Evolutionary conservation across 2,797 vertebrate genomes (phyloP).

Genomic region (Limosa lapponica): DNA sequence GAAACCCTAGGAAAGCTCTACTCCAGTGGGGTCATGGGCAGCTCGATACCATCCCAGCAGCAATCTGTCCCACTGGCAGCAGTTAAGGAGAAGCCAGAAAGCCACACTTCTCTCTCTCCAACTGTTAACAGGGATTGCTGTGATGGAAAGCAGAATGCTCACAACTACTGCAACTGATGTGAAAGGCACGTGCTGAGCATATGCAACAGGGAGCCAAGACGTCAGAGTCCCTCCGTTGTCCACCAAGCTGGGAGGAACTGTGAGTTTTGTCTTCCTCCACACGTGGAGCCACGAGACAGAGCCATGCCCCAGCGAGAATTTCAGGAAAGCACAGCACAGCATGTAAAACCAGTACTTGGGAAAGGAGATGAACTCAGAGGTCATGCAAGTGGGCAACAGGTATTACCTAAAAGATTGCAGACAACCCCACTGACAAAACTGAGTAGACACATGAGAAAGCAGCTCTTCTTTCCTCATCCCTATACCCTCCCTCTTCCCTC

Average conservation of each 20-base stretch:
- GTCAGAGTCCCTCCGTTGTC: not conserved
- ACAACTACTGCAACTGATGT: not conserved
- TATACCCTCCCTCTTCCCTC: not conserved
- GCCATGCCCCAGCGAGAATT: not conserved
- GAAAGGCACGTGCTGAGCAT: not conserved
- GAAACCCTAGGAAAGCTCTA: not conserved
- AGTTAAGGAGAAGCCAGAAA: not conserved
- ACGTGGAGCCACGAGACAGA: not conserved
- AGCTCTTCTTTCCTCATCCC: not conserved
- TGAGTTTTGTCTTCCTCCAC: not conserved
- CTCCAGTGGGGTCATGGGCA: not conserved
- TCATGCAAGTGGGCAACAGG: not conserved
- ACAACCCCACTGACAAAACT: not conserved
- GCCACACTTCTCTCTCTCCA: not conserved
- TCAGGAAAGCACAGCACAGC: not conserved
- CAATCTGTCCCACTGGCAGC: not conserved
- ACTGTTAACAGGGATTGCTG: not conserved
- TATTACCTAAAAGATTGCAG: not conserved
- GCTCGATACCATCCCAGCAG: not conserved
- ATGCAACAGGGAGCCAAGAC: conserved; percentile 3
- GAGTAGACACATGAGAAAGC: not conserved
- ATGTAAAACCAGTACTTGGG: not conserved
- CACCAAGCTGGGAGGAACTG: not conserved
- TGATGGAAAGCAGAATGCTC: conserved; percentile 24
- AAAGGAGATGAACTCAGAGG: not conserved